Percentiles rank a stretch among this genome's conserved stretches.
Conservation (phyloP, 2,888 invertebrate genomes). For the Ichneumon xanthorius region DNA sequence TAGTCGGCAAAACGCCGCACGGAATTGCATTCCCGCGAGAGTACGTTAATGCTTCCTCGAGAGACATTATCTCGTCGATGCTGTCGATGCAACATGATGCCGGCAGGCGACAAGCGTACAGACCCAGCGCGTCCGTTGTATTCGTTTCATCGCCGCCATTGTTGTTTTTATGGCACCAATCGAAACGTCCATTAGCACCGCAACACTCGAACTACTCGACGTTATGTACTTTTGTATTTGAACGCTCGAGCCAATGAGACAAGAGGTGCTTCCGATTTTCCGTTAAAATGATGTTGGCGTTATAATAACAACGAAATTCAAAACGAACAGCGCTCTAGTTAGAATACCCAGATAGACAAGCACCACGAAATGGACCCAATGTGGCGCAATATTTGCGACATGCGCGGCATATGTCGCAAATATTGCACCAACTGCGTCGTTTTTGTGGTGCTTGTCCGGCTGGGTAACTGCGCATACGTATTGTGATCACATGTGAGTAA, state of each 20-base stretch:
- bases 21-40: slow-evolving; percentile 1
- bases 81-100: slow-evolving; percentile 67
- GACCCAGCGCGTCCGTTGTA: slow-evolving; percentile 60
- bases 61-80: slow-evolving; percentile 35
- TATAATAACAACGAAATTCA: too few relatives aligned
- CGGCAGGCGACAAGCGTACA: slow-evolving; percentile 67
- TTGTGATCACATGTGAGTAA: too few relatives aligned
- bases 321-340: too few relatives aligned
- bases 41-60: slow-evolving; percentile 15
- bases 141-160: slow-evolving; percentile 11
- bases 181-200: slow-evolving; percentile 66
- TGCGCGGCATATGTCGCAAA: too few relatives aligned
- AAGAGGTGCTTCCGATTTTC: too few relatives aligned
- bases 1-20: slow-evolving; percentile 59
- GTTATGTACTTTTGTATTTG: not conserved
- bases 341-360: too few relatives aligned
- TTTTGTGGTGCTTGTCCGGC: too few relatives aligned
- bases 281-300: too few relatives aligned
- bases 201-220: slow-evolving; percentile 69
- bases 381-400: too few relatives aligned
- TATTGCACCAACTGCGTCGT: too few relatives aligned
- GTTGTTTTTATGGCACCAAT: slow-evolving; percentile 69
- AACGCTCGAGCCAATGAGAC: not conserved
- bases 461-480: too few relatives aligned
- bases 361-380: too few relatives aligned